phyloP scores from a whole-genome alignment of 1,140 invertebrate genomes.

The Drosophila biarmipes region DNA sequence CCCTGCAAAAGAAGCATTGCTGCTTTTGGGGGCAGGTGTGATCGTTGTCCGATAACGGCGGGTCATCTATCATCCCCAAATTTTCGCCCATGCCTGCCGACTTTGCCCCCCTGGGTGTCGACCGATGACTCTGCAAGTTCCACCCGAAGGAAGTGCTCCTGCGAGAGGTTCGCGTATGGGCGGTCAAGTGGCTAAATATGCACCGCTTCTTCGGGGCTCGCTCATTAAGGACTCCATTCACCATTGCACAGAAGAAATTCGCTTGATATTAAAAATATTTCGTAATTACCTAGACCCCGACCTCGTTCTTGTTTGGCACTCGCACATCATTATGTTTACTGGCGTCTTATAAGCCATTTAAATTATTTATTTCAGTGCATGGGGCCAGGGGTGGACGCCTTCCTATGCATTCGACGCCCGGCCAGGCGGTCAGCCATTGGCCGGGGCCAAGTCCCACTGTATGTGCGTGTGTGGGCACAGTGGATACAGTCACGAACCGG shows the following conservation, averaged over 20 bases:
- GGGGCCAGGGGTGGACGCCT: neutral
- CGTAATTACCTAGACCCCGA: too few species aligned
- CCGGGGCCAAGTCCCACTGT: neutral
- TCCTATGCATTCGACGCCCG: neutral
- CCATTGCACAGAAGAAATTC: neutral
- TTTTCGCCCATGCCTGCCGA: conserved; percentile 29
- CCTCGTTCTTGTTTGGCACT: too few species aligned
- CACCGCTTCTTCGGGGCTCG: conserved; percentile 1
- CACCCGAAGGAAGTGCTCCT: neutral
- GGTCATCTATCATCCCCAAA: conserved; percentile 34
- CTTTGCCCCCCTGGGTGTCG: conserved; percentile 15
- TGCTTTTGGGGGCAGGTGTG: neutral
- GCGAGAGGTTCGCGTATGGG: conserved; percentile 16
- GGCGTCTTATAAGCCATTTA: too few species aligned
- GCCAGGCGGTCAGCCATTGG: conserved; percentile 18
- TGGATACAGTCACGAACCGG: conserved; percentile 52
- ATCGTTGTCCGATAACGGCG: conserved; percentile 15
- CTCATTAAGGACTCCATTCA: conserved; percentile 31
- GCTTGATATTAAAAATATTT: neutral
- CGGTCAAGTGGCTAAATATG: conserved; percentile 52
- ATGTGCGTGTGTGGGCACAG: conserved; percentile 3
- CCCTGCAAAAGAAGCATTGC: neutral
- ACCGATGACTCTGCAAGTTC: conserved; percentile 22
- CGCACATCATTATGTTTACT: too few species aligned
- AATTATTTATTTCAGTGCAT: neutral